Conservation (phyloP, 2,113 vertebrate genomes). For the Dicrurus megarhynchus region DNA sequence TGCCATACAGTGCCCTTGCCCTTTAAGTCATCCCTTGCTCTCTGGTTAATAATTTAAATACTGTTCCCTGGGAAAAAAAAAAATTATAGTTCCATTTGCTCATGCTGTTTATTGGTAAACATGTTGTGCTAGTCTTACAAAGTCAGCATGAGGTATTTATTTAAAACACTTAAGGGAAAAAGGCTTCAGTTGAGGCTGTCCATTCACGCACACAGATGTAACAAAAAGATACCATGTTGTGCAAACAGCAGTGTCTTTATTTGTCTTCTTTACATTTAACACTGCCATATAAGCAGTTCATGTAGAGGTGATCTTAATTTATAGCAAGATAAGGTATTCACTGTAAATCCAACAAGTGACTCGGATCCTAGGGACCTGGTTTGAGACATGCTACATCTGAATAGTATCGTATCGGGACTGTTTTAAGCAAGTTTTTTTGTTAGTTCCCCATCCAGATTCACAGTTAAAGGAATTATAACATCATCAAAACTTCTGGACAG, state of each 20-base stretch:
- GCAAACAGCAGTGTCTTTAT: background rate
- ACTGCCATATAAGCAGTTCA: background rate
- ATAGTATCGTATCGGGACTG: background rate
- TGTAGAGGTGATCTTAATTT: background rate
- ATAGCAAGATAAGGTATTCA: background rate
- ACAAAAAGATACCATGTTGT: background rate
- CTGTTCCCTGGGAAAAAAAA: background rate
- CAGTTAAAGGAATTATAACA: background rate
- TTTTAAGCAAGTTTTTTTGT: background rate
- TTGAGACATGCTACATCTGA: background rate
- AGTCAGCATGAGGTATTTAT: background rate
- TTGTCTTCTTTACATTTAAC: background rate
- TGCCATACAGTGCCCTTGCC: background rate
- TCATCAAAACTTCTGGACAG: background rate
- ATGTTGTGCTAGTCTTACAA: background rate
- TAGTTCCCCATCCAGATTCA: background rate
- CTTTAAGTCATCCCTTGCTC: background rate
- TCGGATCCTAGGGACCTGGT: background rate
- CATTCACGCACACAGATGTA: background rate
- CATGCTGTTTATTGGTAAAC: background rate
- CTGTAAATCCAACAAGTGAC: background rate
- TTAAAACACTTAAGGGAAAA: background rate
- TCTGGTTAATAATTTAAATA: constrained; percentile 2
- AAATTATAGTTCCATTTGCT: background rate
- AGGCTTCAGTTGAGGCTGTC: background rate